phyloP scores from a whole-genome alignment of 2,888 invertebrate genomes.

The Phyto melanocephala region DNA sequence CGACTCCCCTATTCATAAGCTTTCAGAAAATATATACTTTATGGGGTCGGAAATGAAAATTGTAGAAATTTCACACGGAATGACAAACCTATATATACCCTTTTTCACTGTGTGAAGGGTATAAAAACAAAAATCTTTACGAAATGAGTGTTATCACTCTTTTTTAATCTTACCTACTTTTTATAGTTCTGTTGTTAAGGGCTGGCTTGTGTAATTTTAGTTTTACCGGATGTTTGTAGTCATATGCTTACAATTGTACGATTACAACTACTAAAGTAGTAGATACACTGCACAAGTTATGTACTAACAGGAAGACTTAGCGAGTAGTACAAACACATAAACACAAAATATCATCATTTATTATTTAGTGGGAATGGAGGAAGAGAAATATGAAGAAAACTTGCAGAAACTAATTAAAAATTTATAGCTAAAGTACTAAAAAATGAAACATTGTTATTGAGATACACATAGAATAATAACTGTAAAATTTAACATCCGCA shows the following conservation, averaged over 20 bases:
- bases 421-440: slow-evolving; percentile 65
- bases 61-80: no score
- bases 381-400: slow-evolving; percentile 25
- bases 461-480: slow-evolving; percentile 1
- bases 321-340: not conserved
- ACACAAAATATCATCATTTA: not conserved
- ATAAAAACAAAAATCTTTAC: not conserved
- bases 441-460: slow-evolving; percentile 50
- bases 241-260: not conserved
- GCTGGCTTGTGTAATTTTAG: not conserved
- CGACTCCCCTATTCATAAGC: no score
- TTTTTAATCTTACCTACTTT: slow-evolving; percentile 45
- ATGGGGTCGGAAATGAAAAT: no score
- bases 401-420: slow-evolving; percentile 69
- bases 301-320: not conserved
- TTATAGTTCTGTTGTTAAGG: slow-evolving; percentile 7
- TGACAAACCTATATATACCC: no score
- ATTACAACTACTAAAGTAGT: not conserved
- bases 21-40: no score
- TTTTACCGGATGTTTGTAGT: slow-evolving; percentile 48
- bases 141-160: slow-evolving; percentile 19
- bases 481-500: slow-evolving; percentile 39
- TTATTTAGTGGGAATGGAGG: not conserved
- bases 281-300: not conserved
- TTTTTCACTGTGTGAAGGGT: no score